A percentile compares a stretch with the other conserved stretches of the same genome.
phyloP scores from a whole-genome alignment of 2,797 vertebrate species.

The Hephaestus fuliginosus region DNA sequence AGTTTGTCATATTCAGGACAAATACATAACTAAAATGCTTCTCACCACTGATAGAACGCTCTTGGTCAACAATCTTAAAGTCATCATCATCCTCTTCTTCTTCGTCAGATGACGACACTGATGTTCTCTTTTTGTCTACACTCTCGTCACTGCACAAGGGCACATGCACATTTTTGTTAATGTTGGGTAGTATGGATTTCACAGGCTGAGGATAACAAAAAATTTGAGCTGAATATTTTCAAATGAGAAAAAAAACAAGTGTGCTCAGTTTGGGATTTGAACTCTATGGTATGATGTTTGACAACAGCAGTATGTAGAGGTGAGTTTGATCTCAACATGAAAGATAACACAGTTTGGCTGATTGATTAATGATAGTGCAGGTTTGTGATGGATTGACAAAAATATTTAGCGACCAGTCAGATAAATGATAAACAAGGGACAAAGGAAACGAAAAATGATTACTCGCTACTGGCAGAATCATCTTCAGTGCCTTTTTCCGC shows the following conservation, averaged over 20 bases:
- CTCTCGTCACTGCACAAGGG: slow-evolving; percentile 61
- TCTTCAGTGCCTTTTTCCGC: slow-evolving; percentile 8
- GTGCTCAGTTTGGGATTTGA: not conserved
- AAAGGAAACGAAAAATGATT: not conserved
- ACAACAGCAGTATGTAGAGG: not conserved
- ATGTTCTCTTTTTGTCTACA: slow-evolving; percentile 44
- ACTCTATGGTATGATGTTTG: not conserved
- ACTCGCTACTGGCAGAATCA: slow-evolving; percentile 44
- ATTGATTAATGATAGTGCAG: not conserved
- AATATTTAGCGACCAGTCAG: slow-evolving; percentile 1
- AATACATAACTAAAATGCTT: not conserved
- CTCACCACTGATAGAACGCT: slow-evolving; percentile 77
- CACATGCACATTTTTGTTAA: slow-evolving; percentile 20
- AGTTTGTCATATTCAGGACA: not conserved
- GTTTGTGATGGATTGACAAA: not conserved
- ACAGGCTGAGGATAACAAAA: not conserved
- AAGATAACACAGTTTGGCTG: not conserved
- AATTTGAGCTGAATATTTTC: not conserved
- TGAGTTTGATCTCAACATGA: not conserved
- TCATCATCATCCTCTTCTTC: slow-evolving; percentile 48
- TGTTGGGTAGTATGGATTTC: not conserved
- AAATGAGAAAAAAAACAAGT: not conserved
- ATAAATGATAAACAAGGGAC: not conserved
- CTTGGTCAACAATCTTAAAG: not conserved
- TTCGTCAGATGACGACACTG: slow-evolving; percentile 11